Evolutionary conservation across 37 sponge, comb jelly and placozoan species (phyloP).

Genomic region (Amphimedon queenslandica): DNA sequence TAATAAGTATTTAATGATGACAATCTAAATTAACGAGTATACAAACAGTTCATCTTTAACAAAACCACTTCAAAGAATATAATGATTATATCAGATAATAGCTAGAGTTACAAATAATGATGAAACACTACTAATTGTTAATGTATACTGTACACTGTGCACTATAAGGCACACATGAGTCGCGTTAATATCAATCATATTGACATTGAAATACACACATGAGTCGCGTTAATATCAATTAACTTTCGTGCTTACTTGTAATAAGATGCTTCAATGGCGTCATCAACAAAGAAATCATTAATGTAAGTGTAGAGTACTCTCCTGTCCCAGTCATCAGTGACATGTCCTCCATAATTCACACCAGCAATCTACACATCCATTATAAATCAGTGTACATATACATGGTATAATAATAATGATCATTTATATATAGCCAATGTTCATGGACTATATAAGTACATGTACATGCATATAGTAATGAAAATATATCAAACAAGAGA

Average conservation of each 20-base stretch:
- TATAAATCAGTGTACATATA: neutral
- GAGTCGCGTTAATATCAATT: neutral
- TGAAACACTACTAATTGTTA: too few relatives aligned
- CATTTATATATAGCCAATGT: too few relatives aligned
- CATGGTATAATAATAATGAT: too few relatives aligned
- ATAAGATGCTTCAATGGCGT: constrained; percentile 73
- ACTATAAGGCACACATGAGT: neutral
- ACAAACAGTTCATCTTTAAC: too few relatives aligned
- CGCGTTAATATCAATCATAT: neutral
- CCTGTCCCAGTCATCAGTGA: constrained; percentile 97
- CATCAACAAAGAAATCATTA: constrained; percentile 90
- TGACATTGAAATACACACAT: neutral
- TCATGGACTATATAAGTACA: neutral
- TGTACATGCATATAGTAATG: neutral
- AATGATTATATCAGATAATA: too few relatives aligned
- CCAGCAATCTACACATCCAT: constrained; percentile 79
- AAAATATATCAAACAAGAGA: neutral
- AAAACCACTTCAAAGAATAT: too few relatives aligned
- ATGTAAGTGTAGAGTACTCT: constrained; percentile 95
- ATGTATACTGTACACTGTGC: too few relatives aligned
- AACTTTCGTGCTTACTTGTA: constrained; percentile 74
- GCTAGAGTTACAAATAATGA: too few relatives aligned
- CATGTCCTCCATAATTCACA: constrained; percentile 99
- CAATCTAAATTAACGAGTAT: constrained; percentile 58
- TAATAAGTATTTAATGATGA: constrained; percentile 88